A percentile compares a stretch with the other conserved stretches of the same genome.
phyloP scores from a whole-genome alignment of 1,140 invertebrate genomes.

The Belonocnema kinseyi region DNA sequence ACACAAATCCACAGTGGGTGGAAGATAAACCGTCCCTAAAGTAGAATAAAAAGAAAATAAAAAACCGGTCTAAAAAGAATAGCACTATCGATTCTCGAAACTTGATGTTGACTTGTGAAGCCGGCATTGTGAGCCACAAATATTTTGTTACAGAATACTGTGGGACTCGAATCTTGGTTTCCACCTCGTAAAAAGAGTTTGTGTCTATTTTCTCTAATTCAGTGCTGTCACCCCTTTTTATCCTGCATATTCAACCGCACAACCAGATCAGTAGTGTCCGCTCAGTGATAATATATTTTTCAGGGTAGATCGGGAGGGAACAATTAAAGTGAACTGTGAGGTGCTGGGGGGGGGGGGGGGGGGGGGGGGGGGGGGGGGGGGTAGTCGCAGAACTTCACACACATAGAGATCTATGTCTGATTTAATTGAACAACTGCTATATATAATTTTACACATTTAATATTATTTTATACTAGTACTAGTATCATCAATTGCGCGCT shows the following conservation, averaged over 20 bases:
- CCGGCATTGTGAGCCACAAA: neutral
- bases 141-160: neutral
- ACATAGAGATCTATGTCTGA: too few species aligned
- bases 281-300: neutral
- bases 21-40: neutral
- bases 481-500: too few species aligned
- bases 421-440: too few species aligned
- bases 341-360: too few species aligned
- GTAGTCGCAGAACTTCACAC: too few species aligned
- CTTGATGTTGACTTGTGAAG: neutral
- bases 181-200: neutral
- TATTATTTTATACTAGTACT: too few species aligned
- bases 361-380: too few species aligned
- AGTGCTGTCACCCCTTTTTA: neutral
- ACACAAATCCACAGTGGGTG: neutral
- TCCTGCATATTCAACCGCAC: neutral
- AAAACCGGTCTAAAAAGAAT: neutral
- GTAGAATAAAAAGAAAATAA: neutral
- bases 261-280: neutral
- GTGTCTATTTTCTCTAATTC: neutral
- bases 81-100: neutral
- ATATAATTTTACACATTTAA: too few species aligned
- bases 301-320: neutral
- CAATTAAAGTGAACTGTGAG: too few species aligned
- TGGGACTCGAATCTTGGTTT: neutral